phyloP scores from a whole-genome alignment of 2,888 invertebrate species.

The Eremobia ochroleuca region DNA sequence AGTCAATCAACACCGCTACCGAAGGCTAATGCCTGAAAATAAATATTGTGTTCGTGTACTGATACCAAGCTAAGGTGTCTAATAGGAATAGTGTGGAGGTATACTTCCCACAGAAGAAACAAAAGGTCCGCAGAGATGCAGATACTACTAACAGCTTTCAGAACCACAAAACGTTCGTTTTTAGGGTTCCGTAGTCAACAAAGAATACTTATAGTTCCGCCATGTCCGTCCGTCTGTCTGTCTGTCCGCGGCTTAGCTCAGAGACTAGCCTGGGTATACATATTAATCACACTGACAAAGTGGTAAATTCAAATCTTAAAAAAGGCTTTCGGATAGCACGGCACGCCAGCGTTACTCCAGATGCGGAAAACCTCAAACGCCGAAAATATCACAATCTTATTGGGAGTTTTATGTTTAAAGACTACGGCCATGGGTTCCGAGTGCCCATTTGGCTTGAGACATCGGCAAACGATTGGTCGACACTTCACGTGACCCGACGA shows the following conservation, averaged over 20 bases:
- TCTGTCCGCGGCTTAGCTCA: background rate
- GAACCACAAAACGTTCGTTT: background rate
- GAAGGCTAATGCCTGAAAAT: constrained; percentile 4
- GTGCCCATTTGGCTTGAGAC: too few relatives aligned
- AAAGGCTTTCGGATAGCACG: too few relatives aligned
- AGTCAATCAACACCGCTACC: constrained; percentile 20
- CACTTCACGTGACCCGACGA: too few relatives aligned
- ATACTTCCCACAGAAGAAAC: background rate
- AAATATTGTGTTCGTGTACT: background rate
- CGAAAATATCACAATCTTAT: too few relatives aligned
- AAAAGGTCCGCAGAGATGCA: background rate
- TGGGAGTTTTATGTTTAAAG: too few relatives aligned
- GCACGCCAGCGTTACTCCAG: too few relatives aligned
- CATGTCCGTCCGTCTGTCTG: background rate
- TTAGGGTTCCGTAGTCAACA: background rate
- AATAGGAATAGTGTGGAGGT: background rate
- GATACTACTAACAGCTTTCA: background rate
- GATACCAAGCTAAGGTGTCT: background rate
- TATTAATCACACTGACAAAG: too few relatives aligned
- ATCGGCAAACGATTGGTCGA: too few relatives aligned
- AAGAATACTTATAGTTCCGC: background rate
- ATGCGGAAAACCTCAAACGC: too few relatives aligned
- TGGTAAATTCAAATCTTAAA: too few relatives aligned
- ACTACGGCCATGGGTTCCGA: too few relatives aligned
- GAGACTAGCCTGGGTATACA: background rate